Conservation (phyloP, 2,797 vertebrate genomes). For the Sebastes taczanowskii region DNA sequence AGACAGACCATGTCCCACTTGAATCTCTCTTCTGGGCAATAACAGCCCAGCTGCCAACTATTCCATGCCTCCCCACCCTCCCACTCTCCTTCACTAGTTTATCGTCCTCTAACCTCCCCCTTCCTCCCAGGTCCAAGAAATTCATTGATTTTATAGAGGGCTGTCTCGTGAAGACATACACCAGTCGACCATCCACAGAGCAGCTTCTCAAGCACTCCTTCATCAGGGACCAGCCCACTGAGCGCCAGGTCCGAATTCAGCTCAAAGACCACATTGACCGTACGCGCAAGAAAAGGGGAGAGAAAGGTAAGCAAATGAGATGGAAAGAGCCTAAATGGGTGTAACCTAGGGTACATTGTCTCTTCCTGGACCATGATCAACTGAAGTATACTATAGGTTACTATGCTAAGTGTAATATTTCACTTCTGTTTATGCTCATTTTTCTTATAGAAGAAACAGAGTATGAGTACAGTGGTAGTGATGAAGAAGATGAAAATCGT, state of each 20-base stretch:
- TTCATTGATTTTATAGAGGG: constrained; percentile 96
- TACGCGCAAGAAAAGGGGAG: constrained; percentile 91
- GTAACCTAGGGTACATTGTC: neutral
- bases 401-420: neutral
- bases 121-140: constrained; percentile 89
- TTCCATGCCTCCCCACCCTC: neutral
- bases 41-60: neutral
- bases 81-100: constrained; percentile 14
- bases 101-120: constrained; percentile 31
- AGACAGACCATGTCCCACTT: neutral
- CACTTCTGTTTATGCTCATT: neutral
- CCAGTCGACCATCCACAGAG: constrained; percentile 90
- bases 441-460: constrained; percentile 89
- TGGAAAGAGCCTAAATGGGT: neutral
- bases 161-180: constrained; percentile 93
- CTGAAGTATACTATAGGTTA: neutral
- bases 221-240: constrained; percentile 93
- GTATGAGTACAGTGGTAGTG: constrained; percentile 94
- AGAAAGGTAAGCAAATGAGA: constrained; percentile 84
- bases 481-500: constrained; percentile 93
- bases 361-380: neutral
- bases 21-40: neutral
- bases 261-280: constrained; percentile 95
- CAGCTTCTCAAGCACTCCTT: constrained; percentile 94
- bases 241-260: constrained; percentile 94